Base-by-base conservation (phyloP, 2,797 vertebrate species). In the Scomberomorus guttatus region DNA sequence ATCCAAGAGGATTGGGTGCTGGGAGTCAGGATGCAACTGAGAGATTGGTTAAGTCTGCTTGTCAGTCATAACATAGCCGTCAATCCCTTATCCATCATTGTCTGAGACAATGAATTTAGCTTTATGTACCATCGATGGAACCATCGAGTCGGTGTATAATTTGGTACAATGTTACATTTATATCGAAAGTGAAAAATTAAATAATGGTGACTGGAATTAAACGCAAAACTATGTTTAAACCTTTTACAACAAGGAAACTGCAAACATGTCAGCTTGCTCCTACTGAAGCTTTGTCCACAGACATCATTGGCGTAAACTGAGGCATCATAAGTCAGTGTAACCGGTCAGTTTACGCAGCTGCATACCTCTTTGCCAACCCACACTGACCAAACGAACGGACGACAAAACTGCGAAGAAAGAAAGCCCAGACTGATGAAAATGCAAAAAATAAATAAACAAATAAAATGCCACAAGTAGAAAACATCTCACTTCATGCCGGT, bases 1-100 rank as follows among this genome's bases (percentile, higher is more conserved):
- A 93, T 93, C 92, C 89, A 89, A 90, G 72, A 90, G 90, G 93
- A 96, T 95, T 95, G 95, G 95, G 82, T 81, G 82, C 75, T 89
- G 80, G 85, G 77, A 89, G 79, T 89, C 65, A 80, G 84, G 81
- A 90, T 89, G 77, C 86, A 83, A 82, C 63, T 77, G 84, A 85
- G 79, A 88, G 91, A 96, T 92, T 95, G 95, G 94, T 92, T 92
- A 83, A 89, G 5, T 83, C 72, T 81, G 63, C 83, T 79, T 95
- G 95, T 95, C 94, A 94, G 82, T 96, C 94, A 95, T 80, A 88
- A 83, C 77, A 74, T 75, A 84, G 80, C 84, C 87, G 92, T 93
- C 93, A 94, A 94, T 93, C 90, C 90, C 65, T 81, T 77, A 83
- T 91, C 85, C 84, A 87, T 90, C 89, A 82, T 78, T 79, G 83